Evolutionary conservation across 2,888 invertebrate species (phyloP), one percentile per base, ranked within the genome.

Genomic region (Marasmarcha lunaedactyla): DNA sequence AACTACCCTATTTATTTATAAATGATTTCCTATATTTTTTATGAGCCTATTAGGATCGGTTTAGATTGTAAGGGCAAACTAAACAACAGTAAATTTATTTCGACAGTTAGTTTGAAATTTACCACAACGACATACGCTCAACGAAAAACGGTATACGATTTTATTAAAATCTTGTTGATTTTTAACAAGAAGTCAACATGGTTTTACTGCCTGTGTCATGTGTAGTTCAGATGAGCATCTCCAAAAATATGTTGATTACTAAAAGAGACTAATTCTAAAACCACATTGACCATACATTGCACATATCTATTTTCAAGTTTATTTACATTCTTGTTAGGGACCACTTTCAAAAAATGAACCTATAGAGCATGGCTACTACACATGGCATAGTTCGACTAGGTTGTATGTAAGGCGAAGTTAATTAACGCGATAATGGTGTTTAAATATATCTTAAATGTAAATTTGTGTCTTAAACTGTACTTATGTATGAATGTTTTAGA

Each of bases 91-190:
- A 5, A 6, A 6, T 9, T 6, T 5, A 5, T 25, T 9, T 25
- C 25, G 5, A 25, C 25, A 25, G 25, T 30, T 3, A 37, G 27
- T 27, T 25, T 7, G n/a, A n/a, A 30, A 30, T 3, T 30, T 14
- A 12, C 12, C 38, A 35, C 44, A 46, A 57, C 57, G 57, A 66
- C 58, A 59, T 50, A 43, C 44, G 57, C 56, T 62, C 54, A 64
- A 47, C 58, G 57, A 58, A 59, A 38, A 46, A 60, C 30, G 57
- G 62, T 61, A 57, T 60, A 65, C 52, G 62, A 61, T 54, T 41
- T 7, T 7, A 9, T 30, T 30, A 30, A 30, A n/a, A 11, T 30
- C n/a, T 3, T 3, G 30, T 30, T 30, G 30, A 30, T 30, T 30
- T 3, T 10, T n/a, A 4, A 3, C 2, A n/a, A n/a, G n/a, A 7